These are phyloP conservation scores for Myocastor coypus DNA, from an alignment of 2,113 vertebrate genomes.

Conservation along the genomic window DNA sequence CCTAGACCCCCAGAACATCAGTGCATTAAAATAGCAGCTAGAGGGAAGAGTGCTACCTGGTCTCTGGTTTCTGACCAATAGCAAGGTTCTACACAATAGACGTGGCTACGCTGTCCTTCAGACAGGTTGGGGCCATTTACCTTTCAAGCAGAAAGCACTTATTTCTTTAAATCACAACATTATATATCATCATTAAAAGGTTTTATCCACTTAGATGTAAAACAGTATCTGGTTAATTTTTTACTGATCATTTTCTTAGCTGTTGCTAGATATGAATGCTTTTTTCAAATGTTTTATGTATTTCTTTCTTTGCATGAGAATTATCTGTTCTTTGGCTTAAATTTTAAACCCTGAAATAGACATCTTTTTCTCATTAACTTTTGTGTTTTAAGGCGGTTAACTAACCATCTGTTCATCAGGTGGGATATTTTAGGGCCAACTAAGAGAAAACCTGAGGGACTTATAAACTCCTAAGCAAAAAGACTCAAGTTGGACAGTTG, in stretches of 20 bases:
- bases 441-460: slow-evolving; percentile 32
- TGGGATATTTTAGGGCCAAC: slow-evolving; percentile 16
- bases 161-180: background rate
- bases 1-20: background rate
- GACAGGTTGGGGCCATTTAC: background rate
- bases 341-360: slow-evolving; percentile 34
- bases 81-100: background rate
- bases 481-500: background rate
- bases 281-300: background rate
- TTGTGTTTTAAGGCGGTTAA: slow-evolving; percentile 56
- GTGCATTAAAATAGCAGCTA: background rate
- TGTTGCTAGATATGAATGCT: background rate
- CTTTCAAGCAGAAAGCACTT: background rate
- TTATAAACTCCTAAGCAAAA: slow-evolving; percentile 32
- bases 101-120: background rate
- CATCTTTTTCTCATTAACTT: slow-evolving; percentile 56
- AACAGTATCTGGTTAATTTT: slow-evolving; percentile 26
- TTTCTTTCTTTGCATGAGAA: slow-evolving; percentile 54
- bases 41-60: background rate
- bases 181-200: background rate
- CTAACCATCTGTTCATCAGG: slow-evolving; percentile 67
- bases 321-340: slow-evolving; percentile 42
- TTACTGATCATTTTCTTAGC: background rate
- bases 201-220: slow-evolving; percentile 27
- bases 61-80: background rate